Evolutionary conservation across 2,113 vertebrate species (phyloP).

Genomic region (Euleptes europaea): DNA sequence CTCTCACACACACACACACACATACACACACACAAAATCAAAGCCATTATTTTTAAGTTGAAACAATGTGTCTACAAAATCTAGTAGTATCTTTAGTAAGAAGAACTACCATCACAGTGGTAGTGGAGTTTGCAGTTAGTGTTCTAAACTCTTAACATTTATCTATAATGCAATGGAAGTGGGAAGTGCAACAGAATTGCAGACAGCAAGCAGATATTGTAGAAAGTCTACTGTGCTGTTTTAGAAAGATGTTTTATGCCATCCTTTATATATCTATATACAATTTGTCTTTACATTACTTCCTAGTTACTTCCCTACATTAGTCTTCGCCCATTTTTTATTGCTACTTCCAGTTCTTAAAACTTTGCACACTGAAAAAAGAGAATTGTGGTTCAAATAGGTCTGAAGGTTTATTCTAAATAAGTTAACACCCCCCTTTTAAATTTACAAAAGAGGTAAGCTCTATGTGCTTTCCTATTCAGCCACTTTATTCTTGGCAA

Average conservation of each 20-base stretch:
- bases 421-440: conserved; percentile 9
- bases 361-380: conserved; percentile 35
- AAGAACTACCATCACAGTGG: no score
- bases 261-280: no score
- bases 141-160: no score
- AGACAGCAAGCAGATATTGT: not conserved
- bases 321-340: not conserved
- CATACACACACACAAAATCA: no score
- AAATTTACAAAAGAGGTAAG: conserved; percentile 52
- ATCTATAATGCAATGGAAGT: no score
- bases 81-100: no score
- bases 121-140: no score
- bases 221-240: accelerated
- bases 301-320: conserved; percentile 4
- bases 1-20: no score
- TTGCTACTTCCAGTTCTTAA: conserved; percentile 21
- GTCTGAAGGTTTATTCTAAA: conserved; percentile 46
- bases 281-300: not conserved
- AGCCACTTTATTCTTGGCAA: conserved; percentile 78
- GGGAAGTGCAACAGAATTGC: not conserved
- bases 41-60: no score
- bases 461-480: conserved; percentile 68
- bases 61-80: no score
- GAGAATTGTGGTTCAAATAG: conserved; percentile 14
- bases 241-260: not conserved